phyloP scores from a whole-genome alignment of 1,140 invertebrate species.

The Drosophila kurseongensis region DNA sequence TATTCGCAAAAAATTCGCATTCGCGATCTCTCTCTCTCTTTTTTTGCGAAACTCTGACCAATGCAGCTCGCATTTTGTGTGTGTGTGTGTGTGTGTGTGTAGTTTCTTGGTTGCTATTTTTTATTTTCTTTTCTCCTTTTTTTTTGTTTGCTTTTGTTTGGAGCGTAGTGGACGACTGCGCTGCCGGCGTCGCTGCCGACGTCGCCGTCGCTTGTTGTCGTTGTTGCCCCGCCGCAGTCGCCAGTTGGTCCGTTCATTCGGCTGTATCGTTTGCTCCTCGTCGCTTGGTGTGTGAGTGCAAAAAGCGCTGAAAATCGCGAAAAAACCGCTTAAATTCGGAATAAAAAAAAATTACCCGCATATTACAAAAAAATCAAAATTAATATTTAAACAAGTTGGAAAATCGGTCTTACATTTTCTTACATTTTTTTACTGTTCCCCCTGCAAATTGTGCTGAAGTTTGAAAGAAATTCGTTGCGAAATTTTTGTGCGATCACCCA shows the following conservation, averaged over 20 bases:
- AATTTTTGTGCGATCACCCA: constrained; percentile 8
- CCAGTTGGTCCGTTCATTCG: constrained; percentile 74
- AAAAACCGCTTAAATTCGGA: constrained; percentile 12
- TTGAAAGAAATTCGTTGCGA: neutral
- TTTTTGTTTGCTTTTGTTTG: constrained; percentile 75
- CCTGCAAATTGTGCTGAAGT: neutral
- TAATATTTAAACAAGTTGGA: too few relatives aligned
- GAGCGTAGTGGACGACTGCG: constrained; percentile 57
- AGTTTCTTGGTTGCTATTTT: constrained; percentile 36
- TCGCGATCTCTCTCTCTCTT: constrained; percentile 17
- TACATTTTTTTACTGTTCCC: neutral
- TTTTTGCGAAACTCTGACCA: constrained; percentile 25
- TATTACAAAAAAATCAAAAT: neutral
- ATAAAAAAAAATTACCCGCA: neutral
- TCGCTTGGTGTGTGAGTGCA: constrained; percentile 78
- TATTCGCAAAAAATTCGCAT: constrained; percentile 7
- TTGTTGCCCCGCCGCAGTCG: constrained; percentile 41
- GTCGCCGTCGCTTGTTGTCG: constrained; percentile 43
- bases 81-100: constrained; percentile 60
- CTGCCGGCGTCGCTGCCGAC: constrained; percentile 13
- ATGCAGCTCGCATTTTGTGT: constrained; percentile 16
- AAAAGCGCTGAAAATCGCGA: constrained; percentile 25
- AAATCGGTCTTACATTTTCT: neutral
- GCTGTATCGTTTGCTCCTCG: constrained; percentile 81
- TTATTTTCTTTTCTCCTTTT: constrained; percentile 3